Base-by-base conservation (phyloP, 1,140 invertebrate species). In the Nymphalis io region DNA sequence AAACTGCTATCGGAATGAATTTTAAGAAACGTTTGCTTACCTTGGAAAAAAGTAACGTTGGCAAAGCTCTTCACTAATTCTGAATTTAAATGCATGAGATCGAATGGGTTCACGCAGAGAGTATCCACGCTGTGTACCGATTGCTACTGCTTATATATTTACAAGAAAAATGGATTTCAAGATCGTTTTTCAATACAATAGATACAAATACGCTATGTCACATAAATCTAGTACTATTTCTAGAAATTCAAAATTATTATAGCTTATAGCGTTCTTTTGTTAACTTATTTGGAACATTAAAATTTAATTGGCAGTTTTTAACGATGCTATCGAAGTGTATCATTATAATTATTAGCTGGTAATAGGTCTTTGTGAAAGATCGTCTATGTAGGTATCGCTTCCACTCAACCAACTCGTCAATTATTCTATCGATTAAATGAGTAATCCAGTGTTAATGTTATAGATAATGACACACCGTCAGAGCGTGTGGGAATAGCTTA, bases 71-170 rank as follows among this genome's bases (percentile, higher is more conserved):
- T 81, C 82, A 83, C 86, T 90, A 88, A 90, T 90, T 88, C 84
- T 88, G 80, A 88, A 90, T 90, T 90, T 90, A 90, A 90, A 90
- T 90, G 86, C 86, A 90, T 90, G 85, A 90, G 88, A 88, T 88
- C 82, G 83, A 88, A 88, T 88, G 83, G 82, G 83, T 88, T 83
- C 78, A 82, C 81, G 79, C 83, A 78, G 77, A 46, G 75, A 76
- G 18, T 18, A 80, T 84, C 80, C 78, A 42, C 73, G 72, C 68
- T 78, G 77, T 79, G 82, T 79, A 79, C 78, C 81, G 79, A 80
- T 87, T 85, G 80, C 78, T 76, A 76, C 66, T 84, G 79, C 83
- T 87, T 86, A 82, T 82, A 82, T 83, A 83, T 85, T 86, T 82
- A 83, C 57, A 70, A 79, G 40, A 62, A 20, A 70, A 70, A 70